Evolutionary conservation across 2,797 vertebrate genomes (phyloP).

Genomic region (Margarornis squamiger): DNA sequence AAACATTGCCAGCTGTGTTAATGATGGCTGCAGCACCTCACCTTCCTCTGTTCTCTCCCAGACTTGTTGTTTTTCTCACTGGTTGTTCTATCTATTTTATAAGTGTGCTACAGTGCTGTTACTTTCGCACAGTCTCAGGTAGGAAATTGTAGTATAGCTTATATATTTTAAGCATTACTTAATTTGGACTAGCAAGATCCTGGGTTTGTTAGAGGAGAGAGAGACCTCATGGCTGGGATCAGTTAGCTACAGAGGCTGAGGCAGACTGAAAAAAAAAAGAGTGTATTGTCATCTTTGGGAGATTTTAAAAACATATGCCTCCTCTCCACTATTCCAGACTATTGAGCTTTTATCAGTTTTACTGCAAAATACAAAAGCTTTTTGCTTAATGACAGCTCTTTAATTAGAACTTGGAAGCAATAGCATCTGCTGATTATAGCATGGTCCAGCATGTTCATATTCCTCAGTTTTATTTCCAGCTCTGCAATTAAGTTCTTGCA

Average conservation of each 20-base stretch:
- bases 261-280: background rate
- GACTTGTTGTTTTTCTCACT: conserved; percentile 10
- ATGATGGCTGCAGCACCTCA: background rate
- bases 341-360: conserved; percentile 55
- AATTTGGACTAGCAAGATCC: background rate
- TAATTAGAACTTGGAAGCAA: conserved; percentile 61
- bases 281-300: background rate
- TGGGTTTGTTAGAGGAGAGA: background rate
- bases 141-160: background rate
- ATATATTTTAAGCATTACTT: background rate
- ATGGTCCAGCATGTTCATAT: conserved; percentile 46
- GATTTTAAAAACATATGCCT: conserved; percentile 1
- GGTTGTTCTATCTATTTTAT: background rate
- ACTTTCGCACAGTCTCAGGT: background rate
- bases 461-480: conserved; percentile 50
- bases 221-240: background rate
- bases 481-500: conserved; percentile 37
- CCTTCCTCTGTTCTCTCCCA: background rate
- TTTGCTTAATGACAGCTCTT: conserved; percentile 47
- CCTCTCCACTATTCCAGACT: background rate
- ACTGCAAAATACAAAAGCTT: conserved; percentile 35
- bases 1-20: conserved; percentile 15
- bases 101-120: background rate
- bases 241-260: background rate
- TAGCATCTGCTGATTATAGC: conserved; percentile 41